phyloP scores from a whole-genome alignment of 2,113 vertebrate species.

The Bubo bubo region DNA sequence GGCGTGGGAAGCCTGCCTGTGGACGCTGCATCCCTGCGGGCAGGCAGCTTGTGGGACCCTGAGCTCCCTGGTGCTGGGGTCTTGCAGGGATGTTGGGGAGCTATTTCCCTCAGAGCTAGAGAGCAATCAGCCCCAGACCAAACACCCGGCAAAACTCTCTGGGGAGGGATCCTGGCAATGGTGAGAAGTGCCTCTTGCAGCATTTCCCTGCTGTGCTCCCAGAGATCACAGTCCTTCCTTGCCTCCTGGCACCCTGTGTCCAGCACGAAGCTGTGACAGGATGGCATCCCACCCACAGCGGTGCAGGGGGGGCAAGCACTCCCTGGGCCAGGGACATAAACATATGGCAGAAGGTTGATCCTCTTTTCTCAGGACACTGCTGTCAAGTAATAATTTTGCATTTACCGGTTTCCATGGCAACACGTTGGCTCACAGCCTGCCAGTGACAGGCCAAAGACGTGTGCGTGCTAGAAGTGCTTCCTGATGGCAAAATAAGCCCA shows the following conservation, averaged over 20 bases:
- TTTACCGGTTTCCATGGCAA: slow-evolving; percentile 29
- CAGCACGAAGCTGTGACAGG: background rate
- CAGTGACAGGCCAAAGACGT: background rate
- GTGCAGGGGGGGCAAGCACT: fast-evolving
- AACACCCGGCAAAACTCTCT: background rate
- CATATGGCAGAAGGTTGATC: background rate
- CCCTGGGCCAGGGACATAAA: background rate
- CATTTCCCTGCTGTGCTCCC: background rate
- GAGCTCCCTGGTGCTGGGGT: background rate
- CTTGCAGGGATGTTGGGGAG: background rate
- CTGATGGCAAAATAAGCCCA: slow-evolving; percentile 19
- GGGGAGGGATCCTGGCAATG: background rate
- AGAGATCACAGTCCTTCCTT: background rate
- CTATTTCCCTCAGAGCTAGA: background rate
- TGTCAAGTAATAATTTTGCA: background rate
- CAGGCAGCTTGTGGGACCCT: background rate
- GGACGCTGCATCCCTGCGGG: background rate
- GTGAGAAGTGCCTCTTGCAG: background rate
- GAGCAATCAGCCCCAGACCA: background rate
- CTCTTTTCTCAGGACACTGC: background rate
- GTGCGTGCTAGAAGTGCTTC: background rate
- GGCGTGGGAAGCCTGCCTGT: background rate
- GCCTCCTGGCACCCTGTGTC: background rate
- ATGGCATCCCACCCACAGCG: background rate
- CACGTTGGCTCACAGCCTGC: background rate